phyloP scores from a whole-genome alignment of 2,113 vertebrate genomes.

The Balaeniceps rex region DNA sequence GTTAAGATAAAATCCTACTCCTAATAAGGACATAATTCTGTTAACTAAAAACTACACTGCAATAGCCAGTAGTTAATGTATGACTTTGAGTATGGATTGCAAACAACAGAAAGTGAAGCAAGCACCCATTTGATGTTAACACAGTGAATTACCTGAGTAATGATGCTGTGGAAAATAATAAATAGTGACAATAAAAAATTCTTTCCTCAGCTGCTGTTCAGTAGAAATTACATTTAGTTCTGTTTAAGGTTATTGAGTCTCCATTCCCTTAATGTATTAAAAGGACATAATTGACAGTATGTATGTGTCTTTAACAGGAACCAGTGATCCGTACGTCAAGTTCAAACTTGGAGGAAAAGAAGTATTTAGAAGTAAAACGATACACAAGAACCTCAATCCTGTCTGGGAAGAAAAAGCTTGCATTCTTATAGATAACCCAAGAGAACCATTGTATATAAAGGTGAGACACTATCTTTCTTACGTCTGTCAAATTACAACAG shows the following conservation, averaged over 20 bases:
- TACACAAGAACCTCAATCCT: constrained; percentile 96
- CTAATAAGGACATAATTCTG: not conserved
- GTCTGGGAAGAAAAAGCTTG: constrained; percentile 92
- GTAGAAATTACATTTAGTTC: not conserved
- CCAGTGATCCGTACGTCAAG: constrained; percentile 97
- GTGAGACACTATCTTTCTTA: constrained; percentile 61
- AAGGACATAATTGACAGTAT: not conserved
- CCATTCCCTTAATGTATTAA: not conserved
- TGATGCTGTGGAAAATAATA: not conserved
- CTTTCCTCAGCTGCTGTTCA: not conserved
- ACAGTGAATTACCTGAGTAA: not conserved
- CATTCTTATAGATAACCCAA: constrained; percentile 83
- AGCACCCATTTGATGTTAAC: not conserved
- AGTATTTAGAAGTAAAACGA: constrained; percentile 95
- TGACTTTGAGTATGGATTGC: not conserved
- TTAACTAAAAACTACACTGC: not conserved
- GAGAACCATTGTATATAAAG: constrained; percentile 92
- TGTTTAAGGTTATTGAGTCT: not conserved
- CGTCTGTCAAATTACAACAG: not conserved
- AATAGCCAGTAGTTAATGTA: not conserved
- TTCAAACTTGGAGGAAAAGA: constrained; percentile 97
- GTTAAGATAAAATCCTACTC: not conserved
- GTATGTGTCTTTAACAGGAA: constrained; percentile 74
- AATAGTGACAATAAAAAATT: not conserved
- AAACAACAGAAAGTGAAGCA: not conserved